A percentile compares a stretch with the other conserved stretches of the same genome.
Conservation (phyloP, 2,797 vertebrate genomes). For the Merluccius polli region DNA sequence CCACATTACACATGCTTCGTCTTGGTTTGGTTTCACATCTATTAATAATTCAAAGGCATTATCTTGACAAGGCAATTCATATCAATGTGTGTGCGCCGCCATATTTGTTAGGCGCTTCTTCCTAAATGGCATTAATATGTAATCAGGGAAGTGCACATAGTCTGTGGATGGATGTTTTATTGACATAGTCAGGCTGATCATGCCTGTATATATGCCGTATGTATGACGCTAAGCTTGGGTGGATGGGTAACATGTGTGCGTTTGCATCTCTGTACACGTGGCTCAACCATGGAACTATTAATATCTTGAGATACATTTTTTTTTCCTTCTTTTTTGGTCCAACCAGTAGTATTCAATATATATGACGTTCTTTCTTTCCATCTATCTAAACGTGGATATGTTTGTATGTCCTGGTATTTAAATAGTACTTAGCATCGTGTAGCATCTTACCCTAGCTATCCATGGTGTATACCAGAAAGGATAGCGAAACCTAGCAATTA, state of each 20-base stretch:
- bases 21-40: slow-evolving; percentile 36
- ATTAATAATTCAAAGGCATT: slow-evolving; percentile 62
- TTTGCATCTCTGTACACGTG: background rate
- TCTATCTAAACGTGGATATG: background rate
- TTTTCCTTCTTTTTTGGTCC: background rate
- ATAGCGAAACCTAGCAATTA: no score
- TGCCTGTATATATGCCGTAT: slow-evolving; percentile 17
- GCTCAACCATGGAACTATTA: background rate
- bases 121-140: slow-evolving; percentile 60
- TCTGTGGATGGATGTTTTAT: slow-evolving; percentile 51
- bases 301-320: background rate
- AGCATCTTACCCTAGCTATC: no score
- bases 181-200: slow-evolving; percentile 32
- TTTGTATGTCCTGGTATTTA: no score
- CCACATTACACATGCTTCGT: slow-evolving; percentile 15
- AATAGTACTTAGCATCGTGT: no score
- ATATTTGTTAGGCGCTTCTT: slow-evolving; percentile 28
- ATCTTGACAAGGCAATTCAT: slow-evolving; percentile 61
- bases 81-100: slow-evolving; percentile 44
- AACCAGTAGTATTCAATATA: background rate
- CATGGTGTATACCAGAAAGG: no score
- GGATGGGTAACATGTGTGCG: background rate
- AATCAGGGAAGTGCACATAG: slow-evolving; percentile 45
- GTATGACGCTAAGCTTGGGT: background rate
- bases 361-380: background rate